Conservation (phyloP, 1,140 invertebrate species). For the Bombus confusus region DNA sequence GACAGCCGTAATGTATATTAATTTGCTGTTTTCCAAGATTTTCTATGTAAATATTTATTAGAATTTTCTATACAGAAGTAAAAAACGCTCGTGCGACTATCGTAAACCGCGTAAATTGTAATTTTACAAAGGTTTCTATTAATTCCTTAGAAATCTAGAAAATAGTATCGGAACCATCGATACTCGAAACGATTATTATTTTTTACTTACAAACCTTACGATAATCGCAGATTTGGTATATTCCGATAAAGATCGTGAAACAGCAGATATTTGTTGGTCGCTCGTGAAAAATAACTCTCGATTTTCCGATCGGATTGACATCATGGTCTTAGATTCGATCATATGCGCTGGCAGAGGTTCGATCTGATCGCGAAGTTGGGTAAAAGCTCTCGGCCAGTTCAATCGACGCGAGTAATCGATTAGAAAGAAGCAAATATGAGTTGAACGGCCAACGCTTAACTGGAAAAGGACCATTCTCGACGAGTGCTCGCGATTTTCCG, state of each 20-base stretch:
- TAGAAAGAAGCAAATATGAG: constrained; percentile 23
- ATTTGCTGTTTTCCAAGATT: background rate
- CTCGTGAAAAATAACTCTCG: background rate
- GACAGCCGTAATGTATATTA: background rate
- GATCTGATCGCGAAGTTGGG: constrained; percentile 24
- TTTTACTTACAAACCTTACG: background rate
- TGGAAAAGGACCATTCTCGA: background rate
- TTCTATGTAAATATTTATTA: background rate
- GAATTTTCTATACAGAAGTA: background rate
- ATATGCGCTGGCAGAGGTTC: background rate
- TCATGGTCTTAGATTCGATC: constrained; percentile 5
- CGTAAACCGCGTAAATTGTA: background rate
- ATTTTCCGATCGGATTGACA: constrained; percentile 16
- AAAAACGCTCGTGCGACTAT: background rate
- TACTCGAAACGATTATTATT: background rate
- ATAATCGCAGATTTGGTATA: background rate
- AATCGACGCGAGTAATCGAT: constrained; percentile 45
- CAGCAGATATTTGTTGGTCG: background rate
- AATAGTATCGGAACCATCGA: background rate
- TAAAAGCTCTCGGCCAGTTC: background rate
- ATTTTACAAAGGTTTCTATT: background rate
- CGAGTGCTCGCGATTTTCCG: background rate
- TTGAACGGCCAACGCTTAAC: background rate
- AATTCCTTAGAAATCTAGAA: background rate
- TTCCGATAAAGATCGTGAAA: background rate